A percentile compares a stretch with the other conserved stretches of the same genome.
These are phyloP conservation scores for Cacoxenus indagator DNA, from an alignment of 2,888 invertebrate species.

Conservation along the genomic window DNA sequence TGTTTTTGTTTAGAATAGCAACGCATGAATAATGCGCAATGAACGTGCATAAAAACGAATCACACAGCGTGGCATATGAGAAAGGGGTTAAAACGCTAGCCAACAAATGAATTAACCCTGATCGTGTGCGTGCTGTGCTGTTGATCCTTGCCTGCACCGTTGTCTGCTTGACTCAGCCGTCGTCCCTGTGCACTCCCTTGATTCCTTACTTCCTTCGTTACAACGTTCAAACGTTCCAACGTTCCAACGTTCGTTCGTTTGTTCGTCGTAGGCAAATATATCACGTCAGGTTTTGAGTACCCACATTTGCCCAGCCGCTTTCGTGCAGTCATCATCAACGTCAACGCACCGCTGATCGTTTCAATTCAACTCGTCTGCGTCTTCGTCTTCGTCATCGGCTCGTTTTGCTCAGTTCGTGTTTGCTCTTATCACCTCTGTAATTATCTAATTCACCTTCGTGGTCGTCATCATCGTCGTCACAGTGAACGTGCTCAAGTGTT, in stretches of 20 bases:
- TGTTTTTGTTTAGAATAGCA: conserved; percentile 15
- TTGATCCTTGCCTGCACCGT: conserved; percentile 23
- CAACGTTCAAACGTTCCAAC: no score
- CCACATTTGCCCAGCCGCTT: neutral
- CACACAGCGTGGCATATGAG: neutral
- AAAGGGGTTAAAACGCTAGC: conserved; percentile 54
- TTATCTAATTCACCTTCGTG: neutral
- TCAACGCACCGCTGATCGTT: no score
- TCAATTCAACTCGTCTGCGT: no score
- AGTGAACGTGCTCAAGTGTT: neutral
- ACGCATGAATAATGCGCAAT: conserved; percentile 41
- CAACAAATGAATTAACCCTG: conserved; percentile 50
- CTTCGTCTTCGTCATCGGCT: no score
- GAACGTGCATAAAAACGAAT: conserved; percentile 43
- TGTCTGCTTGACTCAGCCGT: neutral
- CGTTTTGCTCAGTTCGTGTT: neutral
- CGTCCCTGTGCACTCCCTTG: no score
- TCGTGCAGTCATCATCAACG: neutral
- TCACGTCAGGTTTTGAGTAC: conserved; percentile 38
- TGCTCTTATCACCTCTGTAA: neutral
- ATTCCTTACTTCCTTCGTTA: no score
- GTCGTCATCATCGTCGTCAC: neutral
- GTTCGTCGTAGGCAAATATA: conserved; percentile 43
- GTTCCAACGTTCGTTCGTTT: no score
- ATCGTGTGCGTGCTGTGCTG: neutral